These are phyloP conservation scores for Lepidothrix coronata DNA, from an alignment of 2,113 vertebrate species.

Conservation along the genomic window DNA sequence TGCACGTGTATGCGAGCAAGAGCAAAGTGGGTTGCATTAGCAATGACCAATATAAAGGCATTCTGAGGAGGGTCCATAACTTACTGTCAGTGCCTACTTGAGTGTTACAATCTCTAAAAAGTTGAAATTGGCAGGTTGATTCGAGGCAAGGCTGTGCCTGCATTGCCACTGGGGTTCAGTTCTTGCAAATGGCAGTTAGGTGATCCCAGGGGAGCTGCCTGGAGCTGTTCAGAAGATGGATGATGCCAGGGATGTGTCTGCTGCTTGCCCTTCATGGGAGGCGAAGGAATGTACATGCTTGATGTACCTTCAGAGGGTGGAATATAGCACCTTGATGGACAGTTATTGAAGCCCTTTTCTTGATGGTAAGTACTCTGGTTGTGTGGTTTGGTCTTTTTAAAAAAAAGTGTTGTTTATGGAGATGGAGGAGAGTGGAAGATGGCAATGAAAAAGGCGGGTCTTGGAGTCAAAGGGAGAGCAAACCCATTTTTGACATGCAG, in stretches of 20 bases:
- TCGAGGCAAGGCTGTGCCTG: neutral
- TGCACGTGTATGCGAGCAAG: neutral
- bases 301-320: neutral
- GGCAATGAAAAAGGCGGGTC: neutral
- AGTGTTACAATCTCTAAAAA: neutral
- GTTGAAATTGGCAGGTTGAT: neutral
- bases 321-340: too few relatives aligned
- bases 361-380: neutral
- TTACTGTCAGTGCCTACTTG: neutral
- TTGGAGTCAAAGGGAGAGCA: neutral
- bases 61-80: neutral
- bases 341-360: neutral
- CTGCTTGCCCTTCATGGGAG: accelerated
- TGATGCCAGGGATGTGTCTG: neutral
- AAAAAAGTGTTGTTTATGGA: neutral
- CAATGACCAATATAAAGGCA: neutral
- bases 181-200: neutral
- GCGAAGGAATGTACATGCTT: neutral
- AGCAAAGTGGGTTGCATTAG: neutral
- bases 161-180: neutral
- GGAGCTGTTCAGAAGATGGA: neutral
- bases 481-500: neutral
- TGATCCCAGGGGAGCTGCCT: accelerated
- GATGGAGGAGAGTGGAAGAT: neutral
- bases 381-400: neutral